Percentiles rank a stretch among this genome's conserved stretches.
Conservation (phyloP, 2,888 invertebrate species). For the Calliopum simillimum region DNA sequence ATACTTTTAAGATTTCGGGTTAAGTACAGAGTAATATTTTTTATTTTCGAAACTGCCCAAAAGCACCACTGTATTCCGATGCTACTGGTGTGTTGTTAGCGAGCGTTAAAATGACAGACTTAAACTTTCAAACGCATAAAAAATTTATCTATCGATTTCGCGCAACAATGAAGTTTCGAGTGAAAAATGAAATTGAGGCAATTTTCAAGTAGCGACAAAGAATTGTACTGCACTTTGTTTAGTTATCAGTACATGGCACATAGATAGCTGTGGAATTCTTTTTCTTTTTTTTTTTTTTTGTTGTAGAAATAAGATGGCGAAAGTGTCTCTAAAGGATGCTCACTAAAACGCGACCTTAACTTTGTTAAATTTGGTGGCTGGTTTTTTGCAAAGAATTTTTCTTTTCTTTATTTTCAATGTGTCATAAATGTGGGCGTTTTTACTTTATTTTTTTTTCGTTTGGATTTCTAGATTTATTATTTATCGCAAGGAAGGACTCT, state of each 20-base stretch:
- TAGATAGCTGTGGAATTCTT: too few relatives aligned
- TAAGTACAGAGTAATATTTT: too few relatives aligned
- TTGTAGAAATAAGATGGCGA: neutral
- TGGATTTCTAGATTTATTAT: neutral
- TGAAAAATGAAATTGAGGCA: constrained; percentile 22
- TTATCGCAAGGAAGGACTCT: neutral
- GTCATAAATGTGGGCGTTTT: constrained; percentile 38
- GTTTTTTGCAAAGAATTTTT: constrained; percentile 1
- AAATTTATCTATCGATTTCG: constrained; percentile 37
- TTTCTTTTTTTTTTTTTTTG: neutral
- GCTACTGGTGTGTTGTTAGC: too few relatives aligned
- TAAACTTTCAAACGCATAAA: constrained; percentile 32
- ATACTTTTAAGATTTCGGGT: too few relatives aligned
- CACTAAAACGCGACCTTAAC: neutral
- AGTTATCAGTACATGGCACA: neutral
- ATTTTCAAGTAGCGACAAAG: constrained; percentile 1
- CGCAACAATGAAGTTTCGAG: constrained; percentile 1
- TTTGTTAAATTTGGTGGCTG: neutral
- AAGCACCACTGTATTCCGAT: too few relatives aligned
- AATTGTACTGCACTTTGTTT: neutral
- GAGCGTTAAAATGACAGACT: constrained; percentile 18
- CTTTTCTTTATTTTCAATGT: constrained; percentile 17
- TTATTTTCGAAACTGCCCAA: too few relatives aligned
- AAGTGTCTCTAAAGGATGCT: neutral
- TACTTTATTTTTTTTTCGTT: neutral